A percentile compares a stretch with the other conserved stretches of the same genome.
Conservation (phyloP, 1,140 invertebrate species). For the Drosophila murphyi region DNA sequence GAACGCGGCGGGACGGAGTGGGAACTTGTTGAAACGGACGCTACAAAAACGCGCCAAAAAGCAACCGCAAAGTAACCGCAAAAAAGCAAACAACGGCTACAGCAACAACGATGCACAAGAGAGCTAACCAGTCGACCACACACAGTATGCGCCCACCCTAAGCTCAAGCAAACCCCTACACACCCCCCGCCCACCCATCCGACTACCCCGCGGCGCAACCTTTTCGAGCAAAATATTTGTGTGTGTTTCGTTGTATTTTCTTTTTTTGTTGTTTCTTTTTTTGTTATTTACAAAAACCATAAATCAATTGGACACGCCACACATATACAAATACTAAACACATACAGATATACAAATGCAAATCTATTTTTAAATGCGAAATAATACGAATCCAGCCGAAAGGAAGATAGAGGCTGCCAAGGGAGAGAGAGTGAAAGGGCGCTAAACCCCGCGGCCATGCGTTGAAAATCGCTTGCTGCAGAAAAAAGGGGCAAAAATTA, state of each 20-base stretch:
- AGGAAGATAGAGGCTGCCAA: constrained; percentile 35
- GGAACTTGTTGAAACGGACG: constrained; percentile 39
- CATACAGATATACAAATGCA: constrained; percentile 60
- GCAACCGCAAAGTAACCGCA: constrained; percentile 78
- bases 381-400: constrained; percentile 71
- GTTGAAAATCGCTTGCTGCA: constrained; percentile 67
- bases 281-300: constrained; percentile 82
- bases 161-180: constrained; percentile 8
- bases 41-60: constrained; percentile 52
- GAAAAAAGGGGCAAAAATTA: constrained; percentile 50
- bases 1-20: constrained; percentile 14
- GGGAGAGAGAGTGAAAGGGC: constrained; percentile 15
- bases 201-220: constrained; percentile 62
- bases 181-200: neutral
- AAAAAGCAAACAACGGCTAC: constrained; percentile 64
- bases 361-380: constrained; percentile 84
- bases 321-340: constrained; percentile 43
- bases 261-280: constrained; percentile 35
- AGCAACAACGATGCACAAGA: constrained; percentile 48
- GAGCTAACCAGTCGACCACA: constrained; percentile 39
- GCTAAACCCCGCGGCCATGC: constrained; percentile 67
- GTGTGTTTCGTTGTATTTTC: constrained; percentile 10
- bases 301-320: constrained; percentile 83
- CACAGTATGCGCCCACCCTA: constrained; percentile 31
- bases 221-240: constrained; percentile 56